Evolutionary conservation across 2,888 invertebrate species (phyloP), one percentile per base, ranked within the genome.

Genomic region (Ophion obscuratus): DNA sequence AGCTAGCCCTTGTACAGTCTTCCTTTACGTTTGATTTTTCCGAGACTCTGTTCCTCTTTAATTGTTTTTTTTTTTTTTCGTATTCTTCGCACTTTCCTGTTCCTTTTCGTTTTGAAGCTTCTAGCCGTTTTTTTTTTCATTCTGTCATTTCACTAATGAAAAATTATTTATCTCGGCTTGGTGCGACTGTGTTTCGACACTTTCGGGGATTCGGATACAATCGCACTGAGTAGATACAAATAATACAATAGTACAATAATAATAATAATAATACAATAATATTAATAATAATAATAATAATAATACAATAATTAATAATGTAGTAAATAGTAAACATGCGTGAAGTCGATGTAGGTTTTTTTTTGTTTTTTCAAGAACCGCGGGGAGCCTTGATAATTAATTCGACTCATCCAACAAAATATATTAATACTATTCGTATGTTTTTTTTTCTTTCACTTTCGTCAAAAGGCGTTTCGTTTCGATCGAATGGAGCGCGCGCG

Each of bases 241-340:
- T 90, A 88, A 87, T 61, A 83, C 53, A 76, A 84, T 75, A 81
- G 47, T 82, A 77, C 77, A 82, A 14, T 68, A 76, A 84, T 87
- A 88, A 87, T 83, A 83, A 73, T 83, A 87, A 83, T 87, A 87
- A 85, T 89, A 87, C 89, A 89, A 87, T 87, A 87, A 87, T 88
- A 89, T 88, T 87, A 85, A 83, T 88, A 87, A 87, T 87, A 88
- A 87, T 88, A 88, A 88, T 90, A 90, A 90, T 89, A 90, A 91
- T 88, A 89, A 89, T 89, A 89, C 89, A 89, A 90, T 89, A 88
- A 90, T 90, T 88, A 91, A 91, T 90, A 91, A 91, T 89, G 90
- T 90, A 88, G 88, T 92, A 87, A 92, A 92, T 92, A 91, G 90
- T 91, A 92, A 92, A 92, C 93, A 93, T 92, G 93, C 92, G 92